Evolutionary conservation across 2,888 invertebrate genomes (phyloP).

Genomic region (Acanthosepion pharaonis): DNA sequence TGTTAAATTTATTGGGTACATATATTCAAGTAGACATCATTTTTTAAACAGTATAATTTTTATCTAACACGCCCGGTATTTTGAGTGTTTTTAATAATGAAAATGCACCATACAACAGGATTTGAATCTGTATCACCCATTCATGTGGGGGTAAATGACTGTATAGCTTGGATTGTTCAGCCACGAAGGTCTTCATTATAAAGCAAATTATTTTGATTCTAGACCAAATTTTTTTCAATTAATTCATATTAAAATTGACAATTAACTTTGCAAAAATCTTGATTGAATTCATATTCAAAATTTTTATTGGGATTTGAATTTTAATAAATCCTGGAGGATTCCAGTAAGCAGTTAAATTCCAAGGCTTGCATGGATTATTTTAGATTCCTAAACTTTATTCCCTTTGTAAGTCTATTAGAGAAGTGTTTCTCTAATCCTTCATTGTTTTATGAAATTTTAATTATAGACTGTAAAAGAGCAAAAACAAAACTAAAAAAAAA

Average conservation of each 20-base stretch:
- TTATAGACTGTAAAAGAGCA: not conserved
- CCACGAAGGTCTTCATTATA: no score
- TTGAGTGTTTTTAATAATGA: no score
- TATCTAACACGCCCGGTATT: no score
- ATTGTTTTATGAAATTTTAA: not conserved
- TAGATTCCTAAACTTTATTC: not conserved
- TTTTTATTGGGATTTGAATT: not conserved
- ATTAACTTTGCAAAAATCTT: not conserved
- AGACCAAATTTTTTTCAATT: not conserved
- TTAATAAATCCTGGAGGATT: not conserved
- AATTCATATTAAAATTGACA: not conserved
- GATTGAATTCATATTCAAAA: not conserved
- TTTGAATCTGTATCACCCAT: no score
- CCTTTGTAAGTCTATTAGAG: not conserved
- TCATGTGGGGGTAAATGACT: no score
- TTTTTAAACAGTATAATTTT: no score
- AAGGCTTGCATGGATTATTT: not conserved
- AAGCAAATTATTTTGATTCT: not conserved
- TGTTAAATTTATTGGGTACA: no score
- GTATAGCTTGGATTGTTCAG: no score
- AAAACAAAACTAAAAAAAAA: not conserved
- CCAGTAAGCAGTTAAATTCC: not conserved
- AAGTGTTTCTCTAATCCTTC: not conserved
- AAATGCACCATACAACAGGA: no score
- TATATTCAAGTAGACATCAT: no score